phyloP scores from a whole-genome alignment of 1,140 invertebrate genomes.

The Listronotus oregonensis region DNA sequence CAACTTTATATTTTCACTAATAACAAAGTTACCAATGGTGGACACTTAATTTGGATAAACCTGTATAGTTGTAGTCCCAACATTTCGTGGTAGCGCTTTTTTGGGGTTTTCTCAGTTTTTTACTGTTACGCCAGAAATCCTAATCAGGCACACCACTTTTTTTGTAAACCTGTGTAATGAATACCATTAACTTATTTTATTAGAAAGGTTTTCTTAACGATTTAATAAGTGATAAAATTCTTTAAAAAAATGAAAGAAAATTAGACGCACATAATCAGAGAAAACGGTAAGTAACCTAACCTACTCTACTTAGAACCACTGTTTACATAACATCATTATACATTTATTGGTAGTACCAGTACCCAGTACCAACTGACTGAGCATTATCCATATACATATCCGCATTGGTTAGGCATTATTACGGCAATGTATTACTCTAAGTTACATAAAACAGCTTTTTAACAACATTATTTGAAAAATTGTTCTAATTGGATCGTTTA shows the following conservation, averaged over 20 bases:
- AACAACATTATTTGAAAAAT: slow-evolving; percentile 22
- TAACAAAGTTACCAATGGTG: too few species aligned
- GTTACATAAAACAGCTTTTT: slow-evolving; percentile 22
- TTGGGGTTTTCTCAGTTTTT: too few species aligned
- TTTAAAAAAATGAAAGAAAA: slow-evolving; percentile 4
- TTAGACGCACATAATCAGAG: slow-evolving; percentile 22
- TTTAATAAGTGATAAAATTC: too few species aligned
- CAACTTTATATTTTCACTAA: too few species aligned
- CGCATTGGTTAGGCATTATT: slow-evolving; percentile 24
- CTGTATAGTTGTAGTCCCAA: too few species aligned
- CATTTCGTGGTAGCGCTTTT: too few species aligned
- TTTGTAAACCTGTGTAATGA: too few species aligned
- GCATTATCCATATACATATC: slow-evolving; percentile 19
- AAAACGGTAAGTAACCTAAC: slow-evolving; percentile 27
- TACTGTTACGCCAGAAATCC: too few species aligned
- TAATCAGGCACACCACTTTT: too few species aligned
- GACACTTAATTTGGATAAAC: too few species aligned
- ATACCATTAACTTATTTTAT: too few species aligned
- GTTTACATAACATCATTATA: slow-evolving; percentile 31
- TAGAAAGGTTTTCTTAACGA: too few species aligned
- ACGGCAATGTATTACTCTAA: slow-evolving; percentile 12
- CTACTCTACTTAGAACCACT: slow-evolving; percentile 29
- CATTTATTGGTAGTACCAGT: slow-evolving; percentile 7
- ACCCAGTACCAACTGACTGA: slow-evolving; percentile 24
- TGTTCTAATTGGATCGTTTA: background rate